Base-by-base conservation (phyloP, 2,888 invertebrate genomes). In the Drosophila cognata region DNA sequence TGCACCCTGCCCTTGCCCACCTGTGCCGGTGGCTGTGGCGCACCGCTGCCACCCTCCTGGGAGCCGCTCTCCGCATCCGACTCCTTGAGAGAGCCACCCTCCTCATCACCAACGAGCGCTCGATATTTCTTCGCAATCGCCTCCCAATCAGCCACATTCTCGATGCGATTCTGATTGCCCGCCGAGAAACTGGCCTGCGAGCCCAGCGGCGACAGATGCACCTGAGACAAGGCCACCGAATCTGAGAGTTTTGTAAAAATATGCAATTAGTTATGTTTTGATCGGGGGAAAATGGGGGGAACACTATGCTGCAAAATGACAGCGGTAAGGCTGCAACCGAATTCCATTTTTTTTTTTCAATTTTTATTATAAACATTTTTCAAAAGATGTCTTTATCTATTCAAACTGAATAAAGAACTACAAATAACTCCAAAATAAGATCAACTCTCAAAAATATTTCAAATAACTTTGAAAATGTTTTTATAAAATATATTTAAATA, bases 91-190 rank as follows among this genome's bases (percentile, higher is more conserved):
- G 93, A 93, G 16, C 92, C 91, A 2, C 91, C 94, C 28, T 94
- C 94, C 71, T 95, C 95, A 71, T 95, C 94, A 94, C 96, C 96
- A 77, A 95, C 94, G 13, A 98, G 94, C 0, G 96, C 96, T 28
- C 97, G 94, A 92, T 98, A 98, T 92, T 97, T 98, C 94, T 97
- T 97, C 29, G 98, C 96, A 69, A 98, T 98, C 4, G 96, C 94
- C 89, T 97, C 97, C 98, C 98, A 98, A 92, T 98, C 98, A 2
- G 97, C 97, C 10, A 98, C 97, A 89, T 96, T 97, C 92, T 98
- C 98, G 81, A 98, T 97, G 82, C 97, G 95, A 55, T 96, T 96
- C 58, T 95, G 95, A 76, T 94, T 94, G 67, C 94, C 94, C 79
- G 96, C 95, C 89, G 95, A 95, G 93, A 97, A 97, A 91, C 97